phyloP scores from a whole-genome alignment of 1,140 invertebrate genomes.

The Anagrus nilaparvatae region DNA sequence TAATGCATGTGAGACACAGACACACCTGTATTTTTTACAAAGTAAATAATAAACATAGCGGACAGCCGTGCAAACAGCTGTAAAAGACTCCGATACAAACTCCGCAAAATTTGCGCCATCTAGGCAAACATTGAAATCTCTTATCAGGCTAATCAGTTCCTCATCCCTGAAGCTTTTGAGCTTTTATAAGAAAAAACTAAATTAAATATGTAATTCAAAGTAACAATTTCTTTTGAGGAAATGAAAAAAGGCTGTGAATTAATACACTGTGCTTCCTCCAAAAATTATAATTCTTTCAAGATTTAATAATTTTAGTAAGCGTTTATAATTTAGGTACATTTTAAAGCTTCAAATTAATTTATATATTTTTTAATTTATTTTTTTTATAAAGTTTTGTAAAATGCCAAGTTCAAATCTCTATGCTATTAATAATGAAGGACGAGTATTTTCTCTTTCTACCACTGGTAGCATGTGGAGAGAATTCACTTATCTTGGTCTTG shows the following conservation, averaged over 20 bases:
- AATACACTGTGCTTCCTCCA: slow-evolving; percentile 2
- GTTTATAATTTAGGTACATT: neutral
- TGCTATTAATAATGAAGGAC: slow-evolving; percentile 76
- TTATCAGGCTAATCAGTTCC: too few relatives aligned
- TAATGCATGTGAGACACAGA: too few relatives aligned
- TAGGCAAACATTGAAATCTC: too few relatives aligned
- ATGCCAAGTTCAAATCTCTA: slow-evolving; percentile 72
- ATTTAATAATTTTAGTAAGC: neutral
- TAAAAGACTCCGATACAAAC: too few relatives aligned
- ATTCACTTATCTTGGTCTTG: slow-evolving; percentile 71
- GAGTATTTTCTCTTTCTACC: slow-evolving; percentile 72
- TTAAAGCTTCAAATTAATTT: neutral
- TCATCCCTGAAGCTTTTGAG: too few relatives aligned
- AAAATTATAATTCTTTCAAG: neutral
- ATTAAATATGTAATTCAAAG: too few relatives aligned
- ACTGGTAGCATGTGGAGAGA: slow-evolving; percentile 71
- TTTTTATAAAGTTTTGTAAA: slow-evolving; percentile 14
- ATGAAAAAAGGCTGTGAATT: slow-evolving; percentile 4
- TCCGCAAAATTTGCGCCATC: too few relatives aligned
- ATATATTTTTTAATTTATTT: neutral
- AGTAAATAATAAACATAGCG: too few relatives aligned
- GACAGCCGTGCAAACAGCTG: too few relatives aligned
- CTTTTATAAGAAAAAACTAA: too few relatives aligned
- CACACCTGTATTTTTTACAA: too few relatives aligned
- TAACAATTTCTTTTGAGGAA: too few relatives aligned